Evolutionary conservation across 2,113 vertebrate genomes (phyloP).

Genomic region (Ailurus styani): DNA sequence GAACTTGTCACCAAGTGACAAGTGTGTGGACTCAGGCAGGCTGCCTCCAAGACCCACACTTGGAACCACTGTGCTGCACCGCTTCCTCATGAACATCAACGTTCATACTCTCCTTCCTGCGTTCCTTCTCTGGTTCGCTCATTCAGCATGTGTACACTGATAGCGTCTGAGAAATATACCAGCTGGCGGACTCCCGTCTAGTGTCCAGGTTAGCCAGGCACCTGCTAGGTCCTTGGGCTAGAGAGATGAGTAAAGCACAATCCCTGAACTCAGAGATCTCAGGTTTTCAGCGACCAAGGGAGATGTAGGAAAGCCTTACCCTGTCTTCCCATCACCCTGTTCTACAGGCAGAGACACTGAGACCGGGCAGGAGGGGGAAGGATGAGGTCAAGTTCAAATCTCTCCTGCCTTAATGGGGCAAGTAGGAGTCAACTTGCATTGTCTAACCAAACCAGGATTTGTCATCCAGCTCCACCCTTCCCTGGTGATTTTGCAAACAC

Average conservation of each 20-base stretch:
- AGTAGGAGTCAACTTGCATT: neutral
- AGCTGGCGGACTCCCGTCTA: neutral
- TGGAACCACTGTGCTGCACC: neutral
- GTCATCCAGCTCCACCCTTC: neutral
- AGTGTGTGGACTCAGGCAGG: neutral
- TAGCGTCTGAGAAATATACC: neutral
- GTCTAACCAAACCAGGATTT: neutral
- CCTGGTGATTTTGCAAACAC: neutral
- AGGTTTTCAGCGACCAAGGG: neutral
- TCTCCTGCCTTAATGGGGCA: neutral
- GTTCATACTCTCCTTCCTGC: neutral
- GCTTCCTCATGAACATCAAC: neutral
- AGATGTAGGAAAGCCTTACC: neutral
- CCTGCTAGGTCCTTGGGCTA: neutral
- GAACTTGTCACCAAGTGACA: neutral
- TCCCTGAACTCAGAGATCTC: neutral
- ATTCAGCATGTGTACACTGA: neutral
- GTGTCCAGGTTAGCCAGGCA: neutral
- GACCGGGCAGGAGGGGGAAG: neutral
- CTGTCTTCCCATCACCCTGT: neutral
- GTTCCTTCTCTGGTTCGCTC: neutral
- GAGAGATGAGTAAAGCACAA: neutral
- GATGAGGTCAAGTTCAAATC: neutral
- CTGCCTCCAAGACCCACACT: neutral
- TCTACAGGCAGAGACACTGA: neutral